Evolutionary conservation across 2,797 vertebrate genomes (phyloP).

Genomic region (Acanthurus leucopareius): DNA sequence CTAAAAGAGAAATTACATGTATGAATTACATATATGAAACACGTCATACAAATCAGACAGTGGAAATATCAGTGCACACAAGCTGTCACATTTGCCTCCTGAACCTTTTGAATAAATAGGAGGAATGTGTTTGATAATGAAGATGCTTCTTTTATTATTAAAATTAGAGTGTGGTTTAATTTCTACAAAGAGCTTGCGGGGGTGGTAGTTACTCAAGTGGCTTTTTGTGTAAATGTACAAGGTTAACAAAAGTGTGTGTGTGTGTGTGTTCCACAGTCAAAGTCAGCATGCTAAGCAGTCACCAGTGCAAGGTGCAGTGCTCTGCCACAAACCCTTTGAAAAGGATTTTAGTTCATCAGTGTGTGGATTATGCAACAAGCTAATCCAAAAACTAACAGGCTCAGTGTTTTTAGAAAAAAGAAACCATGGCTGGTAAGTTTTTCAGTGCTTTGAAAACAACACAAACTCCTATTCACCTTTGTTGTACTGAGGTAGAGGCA

Average conservation of each 20-base stretch:
- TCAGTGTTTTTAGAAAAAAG: not conserved
- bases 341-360: not conserved
- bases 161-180: constrained; percentile 6
- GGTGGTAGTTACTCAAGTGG: constrained; percentile 11
- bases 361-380: not conserved
- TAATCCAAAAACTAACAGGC: not conserved
- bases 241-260: not conserved
- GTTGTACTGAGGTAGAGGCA: not conserved
- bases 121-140: constrained; percentile 8
- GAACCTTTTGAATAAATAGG: not conserved
- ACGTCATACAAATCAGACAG: not conserved
- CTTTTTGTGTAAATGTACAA: constrained; percentile 25
- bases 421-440: not conserved
- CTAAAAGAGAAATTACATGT: not conserved
- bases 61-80: not conserved
- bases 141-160: constrained; percentile 13
- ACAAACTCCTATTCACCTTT: not conserved
- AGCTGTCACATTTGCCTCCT: not conserved
- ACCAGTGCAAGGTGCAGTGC: not conserved
- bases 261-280: not conserved
- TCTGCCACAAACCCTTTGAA: not conserved
- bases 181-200: constrained; percentile 15
- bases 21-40: not conserved
- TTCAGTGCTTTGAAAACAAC: not conserved
- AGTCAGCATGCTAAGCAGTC: not conserved